Percentiles rank a stretch among this genome's conserved stretches.
These are phyloP conservation scores for Tanypteryx hageni DNA, from an alignment of 2,888 invertebrate species.

Conservation along the genomic window DNA sequence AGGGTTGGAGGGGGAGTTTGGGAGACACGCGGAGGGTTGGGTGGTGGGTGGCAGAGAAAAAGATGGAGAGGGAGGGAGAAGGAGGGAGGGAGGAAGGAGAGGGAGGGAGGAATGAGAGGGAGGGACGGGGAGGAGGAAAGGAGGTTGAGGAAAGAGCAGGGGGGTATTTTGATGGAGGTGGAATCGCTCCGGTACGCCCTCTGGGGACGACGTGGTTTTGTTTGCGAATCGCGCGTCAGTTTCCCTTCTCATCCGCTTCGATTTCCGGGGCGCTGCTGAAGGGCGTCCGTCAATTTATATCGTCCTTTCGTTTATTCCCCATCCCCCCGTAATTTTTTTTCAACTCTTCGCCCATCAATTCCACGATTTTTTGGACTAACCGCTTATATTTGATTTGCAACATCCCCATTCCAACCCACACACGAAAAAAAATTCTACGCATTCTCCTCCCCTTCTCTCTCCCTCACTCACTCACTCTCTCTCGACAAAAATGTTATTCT, in stretches of 20 bases:
- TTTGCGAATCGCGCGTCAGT: conserved; percentile 58
- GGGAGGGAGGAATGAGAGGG: neutral
- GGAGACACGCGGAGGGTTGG: neutral
- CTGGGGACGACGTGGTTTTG: conserved; percentile 52
- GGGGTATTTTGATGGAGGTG: neutral
- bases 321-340: neutral
- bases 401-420: neutral
- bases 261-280: conserved; percentile 56
- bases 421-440: neutral
- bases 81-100: neutral
- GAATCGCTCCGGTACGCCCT: neutral
- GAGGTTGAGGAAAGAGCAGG: neutral
- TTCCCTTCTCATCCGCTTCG: conserved; percentile 46
- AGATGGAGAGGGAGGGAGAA: neutral
- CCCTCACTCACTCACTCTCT: too few species aligned
- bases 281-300: conserved; percentile 50
- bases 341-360: conserved; percentile 28
- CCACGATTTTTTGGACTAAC: conserved; percentile 54
- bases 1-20: neutral
- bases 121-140: neutral
- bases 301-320: conserved; percentile 37
- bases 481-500: too few species aligned
- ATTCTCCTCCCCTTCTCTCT: too few species aligned
- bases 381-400: conserved; percentile 42
- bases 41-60: neutral